Conservation (phyloP, 2,888 invertebrate genomes). For the Lycia hirtaria region DNA sequence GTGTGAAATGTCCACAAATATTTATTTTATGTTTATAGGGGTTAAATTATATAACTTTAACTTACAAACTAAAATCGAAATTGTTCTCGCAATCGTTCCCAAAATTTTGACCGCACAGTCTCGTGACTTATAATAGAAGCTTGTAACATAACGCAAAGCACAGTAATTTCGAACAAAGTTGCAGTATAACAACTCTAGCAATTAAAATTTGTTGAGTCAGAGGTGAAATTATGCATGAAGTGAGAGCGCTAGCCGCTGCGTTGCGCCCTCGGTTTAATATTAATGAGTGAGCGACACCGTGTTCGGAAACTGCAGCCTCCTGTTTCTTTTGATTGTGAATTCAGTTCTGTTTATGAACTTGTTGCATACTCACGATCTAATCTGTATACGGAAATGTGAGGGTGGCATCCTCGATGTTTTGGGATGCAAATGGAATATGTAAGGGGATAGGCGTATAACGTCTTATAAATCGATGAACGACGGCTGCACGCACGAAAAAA, state of each 20-base stretch:
- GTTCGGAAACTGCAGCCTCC: constrained; percentile 58
- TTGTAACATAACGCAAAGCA: constrained; percentile 52
- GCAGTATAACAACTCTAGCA: constrained; percentile 65
- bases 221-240: constrained; percentile 79
- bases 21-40: no score
- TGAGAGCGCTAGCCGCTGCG: constrained; percentile 69
- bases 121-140: no score
- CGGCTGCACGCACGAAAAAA: no score
- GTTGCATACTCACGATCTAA: constrained; percentile 63
- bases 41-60: no score
- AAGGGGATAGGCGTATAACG: no score
- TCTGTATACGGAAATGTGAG: constrained; percentile 17
- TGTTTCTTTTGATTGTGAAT: constrained; percentile 80
- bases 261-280: constrained; percentile 75
- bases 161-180: constrained; percentile 57
- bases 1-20: no score
- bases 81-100: no score
- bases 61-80: no score
- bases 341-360: constrained; percentile 62
- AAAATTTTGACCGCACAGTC: no score
- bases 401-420: constrained; percentile 3
- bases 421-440: neutral
- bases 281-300: constrained; percentile 80
- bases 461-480: no score
- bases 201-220: constrained; percentile 76